A percentile compares a stretch with the other conserved stretches of the same genome.
These are phyloP conservation scores for Epicauta chinensis DNA, from an alignment of 1,140 invertebrate genomes.

Conservation along the genomic window DNA sequence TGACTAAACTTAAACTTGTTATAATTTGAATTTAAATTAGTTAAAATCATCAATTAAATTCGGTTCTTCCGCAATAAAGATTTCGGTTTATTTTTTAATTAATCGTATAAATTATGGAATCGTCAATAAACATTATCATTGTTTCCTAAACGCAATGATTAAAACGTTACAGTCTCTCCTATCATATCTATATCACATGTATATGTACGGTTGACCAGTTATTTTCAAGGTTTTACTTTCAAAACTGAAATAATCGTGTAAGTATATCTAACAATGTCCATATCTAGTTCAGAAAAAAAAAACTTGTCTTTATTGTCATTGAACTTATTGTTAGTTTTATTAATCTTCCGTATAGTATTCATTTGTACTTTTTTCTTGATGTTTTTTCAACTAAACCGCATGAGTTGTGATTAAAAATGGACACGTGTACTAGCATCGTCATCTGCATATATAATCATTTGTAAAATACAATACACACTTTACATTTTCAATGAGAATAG, in stretches of 20 bases:
- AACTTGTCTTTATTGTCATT: conserved; percentile 10
- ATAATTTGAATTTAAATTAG: too few species aligned
- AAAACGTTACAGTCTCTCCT: conserved; percentile 14
- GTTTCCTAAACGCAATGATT: conserved; percentile 1
- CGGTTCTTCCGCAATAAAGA: too few species aligned
- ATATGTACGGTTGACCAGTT: conserved; percentile 14
- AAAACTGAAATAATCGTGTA: conserved; percentile 15
- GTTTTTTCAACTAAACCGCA: neutral
- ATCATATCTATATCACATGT: conserved; percentile 11
- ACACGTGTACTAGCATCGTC: conserved; percentile 1
- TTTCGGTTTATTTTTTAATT: too few species aligned
- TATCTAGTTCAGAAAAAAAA: conserved; percentile 13
- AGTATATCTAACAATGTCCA: conserved; percentile 6
- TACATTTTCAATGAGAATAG: neutral
- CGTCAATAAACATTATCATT: too few species aligned
- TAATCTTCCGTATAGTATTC: conserved; percentile 7
- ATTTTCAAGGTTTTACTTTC: conserved; percentile 16
- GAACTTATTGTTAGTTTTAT: conserved; percentile 5
- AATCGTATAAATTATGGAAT: too few species aligned
- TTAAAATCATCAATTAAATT: too few species aligned
- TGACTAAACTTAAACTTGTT: too few species aligned
- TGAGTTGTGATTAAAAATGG: conserved; percentile 5
- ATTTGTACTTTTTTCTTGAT: neutral
- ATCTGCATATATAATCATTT: conserved; percentile 8
- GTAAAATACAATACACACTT: conserved; percentile 4